A percentile compares a stretch with the other conserved stretches of the same genome.
Evolutionary conservation across 2,797 vertebrate genomes (phyloP).

Genomic region (Bradypodion pumilum): DNA sequence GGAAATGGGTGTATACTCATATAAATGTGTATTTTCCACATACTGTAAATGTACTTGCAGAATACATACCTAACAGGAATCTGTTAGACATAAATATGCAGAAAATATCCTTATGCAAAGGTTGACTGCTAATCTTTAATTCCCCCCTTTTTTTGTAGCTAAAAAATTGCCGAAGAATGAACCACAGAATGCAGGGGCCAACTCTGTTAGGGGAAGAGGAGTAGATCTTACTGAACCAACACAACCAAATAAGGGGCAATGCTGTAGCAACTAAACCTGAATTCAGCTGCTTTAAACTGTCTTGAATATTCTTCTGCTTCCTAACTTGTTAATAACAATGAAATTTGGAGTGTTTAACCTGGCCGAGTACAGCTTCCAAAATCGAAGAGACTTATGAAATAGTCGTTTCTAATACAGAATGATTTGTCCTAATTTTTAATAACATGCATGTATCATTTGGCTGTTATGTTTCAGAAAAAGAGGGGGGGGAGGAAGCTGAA

Average conservation of each 20-base stretch:
- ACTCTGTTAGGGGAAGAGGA: slow-evolving; percentile 87
- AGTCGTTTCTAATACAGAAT: slow-evolving; percentile 93
- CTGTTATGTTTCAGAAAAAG: slow-evolving; percentile 72
- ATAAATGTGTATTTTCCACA: not conserved
- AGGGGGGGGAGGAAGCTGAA: slow-evolving; percentile 59
- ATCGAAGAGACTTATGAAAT: slow-evolving; percentile 91
- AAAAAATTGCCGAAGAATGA: slow-evolving; percentile 98
- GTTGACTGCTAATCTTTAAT: slow-evolving; percentile 45
- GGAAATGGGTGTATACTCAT: not conserved
- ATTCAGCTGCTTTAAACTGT: slow-evolving; percentile 72
- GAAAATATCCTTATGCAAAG: not conserved
- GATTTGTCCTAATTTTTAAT: slow-evolving; percentile 81
- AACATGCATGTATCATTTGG: slow-evolving; percentile 95
- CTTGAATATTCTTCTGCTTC: slow-evolving; percentile 78
- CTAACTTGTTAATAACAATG: slow-evolving; percentile 84
- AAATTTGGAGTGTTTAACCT: slow-evolving; percentile 85
- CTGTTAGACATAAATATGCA: slow-evolving; percentile 4
- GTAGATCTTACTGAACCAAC: slow-evolving; percentile 96
- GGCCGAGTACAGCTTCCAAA: slow-evolving; percentile 84
- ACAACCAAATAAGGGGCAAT: slow-evolving; percentile 90
- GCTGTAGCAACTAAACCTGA: slow-evolving; percentile 91
- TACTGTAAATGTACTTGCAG: not conserved
- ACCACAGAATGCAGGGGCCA: slow-evolving; percentile 85
- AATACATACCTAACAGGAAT: not conserved
- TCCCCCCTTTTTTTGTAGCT: slow-evolving; percentile 78